These are phyloP conservation scores for Monoplex corrugatus DNA, from an alignment of 2,888 invertebrate species.

Conservation along the genomic window DNA sequence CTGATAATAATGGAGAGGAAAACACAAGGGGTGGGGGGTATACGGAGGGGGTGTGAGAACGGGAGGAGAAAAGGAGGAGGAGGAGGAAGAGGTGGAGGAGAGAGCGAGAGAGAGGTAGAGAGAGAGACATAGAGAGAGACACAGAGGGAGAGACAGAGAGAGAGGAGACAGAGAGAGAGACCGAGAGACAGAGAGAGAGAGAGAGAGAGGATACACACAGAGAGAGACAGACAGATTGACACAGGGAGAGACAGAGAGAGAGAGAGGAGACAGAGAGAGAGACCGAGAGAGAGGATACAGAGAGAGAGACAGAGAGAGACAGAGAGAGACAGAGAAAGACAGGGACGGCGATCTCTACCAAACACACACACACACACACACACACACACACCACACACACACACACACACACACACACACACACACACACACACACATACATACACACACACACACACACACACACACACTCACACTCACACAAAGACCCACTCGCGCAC, in stretches of 20 bases:
- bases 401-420: no score
- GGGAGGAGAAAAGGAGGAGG: neutral
- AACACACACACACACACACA: neutral
- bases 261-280: neutral
- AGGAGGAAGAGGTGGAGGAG: neutral
- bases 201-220: neutral
- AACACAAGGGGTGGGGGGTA: no score
- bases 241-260: neutral
- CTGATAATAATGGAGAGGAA: neutral
- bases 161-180: neutral
- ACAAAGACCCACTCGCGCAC: no score
- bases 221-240: neutral
- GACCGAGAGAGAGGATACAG: neutral
- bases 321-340: neutral
- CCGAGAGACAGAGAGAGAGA: neutral
- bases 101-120: neutral
- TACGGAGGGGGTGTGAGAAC: no score
- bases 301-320: neutral
- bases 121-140: slow-evolving; percentile 26
- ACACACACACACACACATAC: no score
- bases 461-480: no score
- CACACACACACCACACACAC: slow-evolving; percentile 1
- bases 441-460: no score
- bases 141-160: neutral
- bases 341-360: neutral